These are phyloP conservation scores for Aricia artaxerxes DNA, from an alignment of 2,888 invertebrate species.

Conservation along the genomic window DNA sequence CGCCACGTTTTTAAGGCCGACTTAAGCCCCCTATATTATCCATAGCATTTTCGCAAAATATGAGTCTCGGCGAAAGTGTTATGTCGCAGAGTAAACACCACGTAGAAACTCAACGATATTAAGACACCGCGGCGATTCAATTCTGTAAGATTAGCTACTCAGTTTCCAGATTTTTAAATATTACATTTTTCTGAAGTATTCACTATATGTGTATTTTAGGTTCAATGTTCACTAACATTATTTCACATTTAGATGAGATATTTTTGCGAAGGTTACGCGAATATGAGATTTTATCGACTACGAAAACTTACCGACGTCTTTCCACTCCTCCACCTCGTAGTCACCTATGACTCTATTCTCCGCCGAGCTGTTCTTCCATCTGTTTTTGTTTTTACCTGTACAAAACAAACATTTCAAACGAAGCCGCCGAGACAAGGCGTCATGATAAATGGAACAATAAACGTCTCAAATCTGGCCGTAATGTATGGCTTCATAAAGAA, in stretches of 20 bases:
- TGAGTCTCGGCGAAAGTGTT: slow-evolving; percentile 10
- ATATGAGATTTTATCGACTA: neutral
- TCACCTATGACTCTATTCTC: slow-evolving; percentile 83
- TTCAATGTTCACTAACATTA: neutral
- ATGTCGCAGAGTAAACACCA: slow-evolving; percentile 17
- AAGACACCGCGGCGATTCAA: slow-evolving; percentile 11
- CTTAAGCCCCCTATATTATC: slow-evolving; percentile 4
- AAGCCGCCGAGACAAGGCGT: neutral
- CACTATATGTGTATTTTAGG: neutral
- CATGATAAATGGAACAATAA: slow-evolving; percentile 50
- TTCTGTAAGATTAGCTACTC: slow-evolving; percentile 13
- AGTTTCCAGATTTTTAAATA: neutral
- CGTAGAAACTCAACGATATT: slow-evolving; percentile 1
- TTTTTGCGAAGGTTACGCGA: neutral
- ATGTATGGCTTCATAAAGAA: slow-evolving; percentile 65
- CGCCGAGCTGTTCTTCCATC: slow-evolving; percentile 77
- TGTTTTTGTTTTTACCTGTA: slow-evolving; percentile 80
- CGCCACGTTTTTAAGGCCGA: neutral
- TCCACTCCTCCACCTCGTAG: slow-evolving; percentile 88
- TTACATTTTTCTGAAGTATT: neutral
- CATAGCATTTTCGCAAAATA: slow-evolving; percentile 26
- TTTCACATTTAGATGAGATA: neutral
- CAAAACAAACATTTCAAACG: slow-evolving; percentile 37
- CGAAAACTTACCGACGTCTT: slow-evolving; percentile 82
- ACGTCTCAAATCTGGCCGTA: slow-evolving; percentile 62